Conservation (phyloP, 2,113 vertebrate species). For the Leptocoma aspasia region DNA sequence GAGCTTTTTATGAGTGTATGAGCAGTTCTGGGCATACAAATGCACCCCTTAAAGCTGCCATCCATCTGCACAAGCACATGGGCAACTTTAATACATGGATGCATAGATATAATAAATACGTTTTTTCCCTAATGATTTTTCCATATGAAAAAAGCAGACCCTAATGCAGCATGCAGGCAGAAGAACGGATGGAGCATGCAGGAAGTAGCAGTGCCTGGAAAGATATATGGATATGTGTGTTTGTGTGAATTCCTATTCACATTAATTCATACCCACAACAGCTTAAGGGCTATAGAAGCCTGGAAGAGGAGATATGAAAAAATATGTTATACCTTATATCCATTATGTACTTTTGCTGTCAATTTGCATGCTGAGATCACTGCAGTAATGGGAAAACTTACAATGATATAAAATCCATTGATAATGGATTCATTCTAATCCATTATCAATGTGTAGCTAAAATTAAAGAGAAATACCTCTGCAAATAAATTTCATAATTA, state of each 20-base stretch:
- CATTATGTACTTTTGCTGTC: neutral
- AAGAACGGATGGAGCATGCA: neutral
- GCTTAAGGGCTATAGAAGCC: neutral
- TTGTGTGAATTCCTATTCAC: neutral
- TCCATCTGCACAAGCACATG: neutral
- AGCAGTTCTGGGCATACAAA: neutral
- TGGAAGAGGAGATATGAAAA: neutral
- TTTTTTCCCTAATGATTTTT: constrained; percentile 16
- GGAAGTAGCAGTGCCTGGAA: neutral
- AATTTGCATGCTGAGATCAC: neutral
- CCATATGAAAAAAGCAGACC: neutral
- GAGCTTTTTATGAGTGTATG: neutral
- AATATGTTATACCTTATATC: neutral
- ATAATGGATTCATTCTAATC: neutral
- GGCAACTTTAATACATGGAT: neutral
- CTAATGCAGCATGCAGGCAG: neutral
- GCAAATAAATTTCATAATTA: neutral
- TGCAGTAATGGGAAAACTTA: neutral
- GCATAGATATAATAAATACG: neutral
- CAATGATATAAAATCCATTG: neutral
- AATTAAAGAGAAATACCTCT: neutral
- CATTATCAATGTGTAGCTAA: neutral
- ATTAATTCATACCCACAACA: neutral
- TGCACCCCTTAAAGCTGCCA: neutral
- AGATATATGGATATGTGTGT: neutral